Percentiles rank a stretch among this genome's conserved stretches.
phyloP scores from a whole-genome alignment of 2,797 vertebrate species.

The Sebastes dallii region DNA sequence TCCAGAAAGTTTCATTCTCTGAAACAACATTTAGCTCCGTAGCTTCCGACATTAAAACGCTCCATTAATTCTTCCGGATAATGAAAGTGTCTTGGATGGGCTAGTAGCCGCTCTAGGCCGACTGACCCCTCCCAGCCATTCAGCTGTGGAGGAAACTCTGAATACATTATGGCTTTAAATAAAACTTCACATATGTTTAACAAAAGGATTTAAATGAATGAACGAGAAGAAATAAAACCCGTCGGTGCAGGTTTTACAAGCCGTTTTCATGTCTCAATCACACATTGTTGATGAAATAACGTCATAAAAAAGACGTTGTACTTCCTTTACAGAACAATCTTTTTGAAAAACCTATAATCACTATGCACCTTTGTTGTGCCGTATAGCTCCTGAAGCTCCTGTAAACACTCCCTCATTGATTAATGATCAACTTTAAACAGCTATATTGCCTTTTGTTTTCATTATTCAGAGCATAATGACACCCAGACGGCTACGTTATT shows the following conservation, averaged over 20 bases:
- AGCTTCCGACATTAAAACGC: constrained; percentile 20
- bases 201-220: neutral
- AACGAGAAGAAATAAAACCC: neutral
- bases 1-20: neutral
- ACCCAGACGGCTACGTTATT: constrained; percentile 28
- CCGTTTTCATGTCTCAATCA: neutral
- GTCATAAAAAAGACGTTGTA: neutral
- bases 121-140: constrained; percentile 4
- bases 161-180: neutral
- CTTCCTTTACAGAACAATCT: neutral
- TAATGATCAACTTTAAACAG: constrained; percentile 46
- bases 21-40: constrained; percentile 10
- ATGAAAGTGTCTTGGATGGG: constrained; percentile 13
- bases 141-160: neutral
- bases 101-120: neutral
- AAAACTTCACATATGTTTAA: neutral
- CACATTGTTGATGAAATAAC: neutral
- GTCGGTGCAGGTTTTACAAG: neutral
- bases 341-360: neutral
- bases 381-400: neutral
- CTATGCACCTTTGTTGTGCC: neutral
- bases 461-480: constrained; percentile 26
- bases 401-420: constrained; percentile 28
- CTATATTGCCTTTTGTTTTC: constrained; percentile 32
- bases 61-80: constrained; percentile 26